phyloP scores from a whole-genome alignment of 30 jellyfish, hydroid and myxozoan species.

The Turritopsis rubra region DNA sequence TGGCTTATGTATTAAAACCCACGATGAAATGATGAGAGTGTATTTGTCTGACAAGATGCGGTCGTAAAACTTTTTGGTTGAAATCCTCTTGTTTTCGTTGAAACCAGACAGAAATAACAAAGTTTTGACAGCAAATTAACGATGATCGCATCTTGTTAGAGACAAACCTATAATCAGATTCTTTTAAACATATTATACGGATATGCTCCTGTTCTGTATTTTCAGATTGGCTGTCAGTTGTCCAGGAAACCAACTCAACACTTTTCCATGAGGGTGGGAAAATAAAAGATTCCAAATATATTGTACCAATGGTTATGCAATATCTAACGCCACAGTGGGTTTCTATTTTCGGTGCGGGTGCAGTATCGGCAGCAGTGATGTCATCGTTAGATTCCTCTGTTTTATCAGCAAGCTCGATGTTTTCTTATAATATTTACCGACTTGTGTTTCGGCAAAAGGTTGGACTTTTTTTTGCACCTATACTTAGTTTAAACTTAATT shows the following conservation, averaged over 20 bases:
- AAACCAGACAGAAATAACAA: too few species aligned
- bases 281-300: constrained; percentile 54
- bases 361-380: constrained; percentile 90
- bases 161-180: too few species aligned
- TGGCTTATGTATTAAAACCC: background rate
- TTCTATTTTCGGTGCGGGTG: constrained; percentile 80
- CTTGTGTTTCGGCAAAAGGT: constrained; percentile 64
- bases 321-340: constrained; percentile 88
- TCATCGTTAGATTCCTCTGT: constrained; percentile 91
- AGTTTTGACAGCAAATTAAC: too few species aligned
- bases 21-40: too few species aligned
- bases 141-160: too few species aligned
- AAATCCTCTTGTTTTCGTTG: too few species aligned
- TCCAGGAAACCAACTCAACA: constrained; percentile 28
- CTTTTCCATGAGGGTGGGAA: background rate
- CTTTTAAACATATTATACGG: background rate
- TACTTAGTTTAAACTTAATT: too few species aligned
- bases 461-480: background rate
- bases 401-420: constrained; percentile 89
- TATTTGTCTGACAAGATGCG: too few species aligned
- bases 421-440: constrained; percentile 70
- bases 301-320: constrained; percentile 70
- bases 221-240: constrained; percentile 66
- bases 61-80: too few species aligned
- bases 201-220: background rate